Base-by-base conservation (phyloP, 2,797 vertebrate species). In the Amphiprion clarkii region DNA sequence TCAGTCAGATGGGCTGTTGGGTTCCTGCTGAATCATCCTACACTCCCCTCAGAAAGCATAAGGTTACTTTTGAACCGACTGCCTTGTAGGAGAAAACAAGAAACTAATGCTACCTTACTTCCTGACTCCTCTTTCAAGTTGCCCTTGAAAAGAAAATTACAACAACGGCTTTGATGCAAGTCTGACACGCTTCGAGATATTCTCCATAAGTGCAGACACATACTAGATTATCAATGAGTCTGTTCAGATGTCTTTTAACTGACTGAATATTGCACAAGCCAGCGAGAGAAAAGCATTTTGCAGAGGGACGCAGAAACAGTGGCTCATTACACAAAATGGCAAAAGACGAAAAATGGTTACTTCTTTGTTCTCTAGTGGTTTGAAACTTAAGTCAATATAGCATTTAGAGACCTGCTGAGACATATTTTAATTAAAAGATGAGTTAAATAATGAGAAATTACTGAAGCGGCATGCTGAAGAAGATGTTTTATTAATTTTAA, bases 71-170 rank as follows among this genome's bases (percentile, higher is more conserved):
- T 79, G 64, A 86, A 84, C 70, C 58, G 11, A 54, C 72, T 73
- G 83, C 82, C 78, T 88, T 21, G 29, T 49, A 69, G 79, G 79
- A 84, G 64, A 87, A 76, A 87, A 84, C 71, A 83, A 83, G 70
- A 61, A 88, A 77, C 76, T 54, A 84, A 86, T 58, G 83, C 78
- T 54, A 76, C 84, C 78, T 85, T 76, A 84, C 70, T 73, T 73
- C 79, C 82, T 23, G 76, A 86, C 88, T 83, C 74, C 77, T 55
- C 84, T 89, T 87, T 89, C 79, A 92, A 88, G 88, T 90, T 75
- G 85, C 78, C 88, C 87, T 93, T 90, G 88, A 89, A 87, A 85
- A 69, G 83, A 66, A 87, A 90, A 90, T 84, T 81, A 88, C 83
- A 87, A 85, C 83, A 31, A 19, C 66, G 64, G 42, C 90, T 88